Evolutionary conservation across 1,140 invertebrate genomes (phyloP).

Genomic region (Lerema accius): DNA sequence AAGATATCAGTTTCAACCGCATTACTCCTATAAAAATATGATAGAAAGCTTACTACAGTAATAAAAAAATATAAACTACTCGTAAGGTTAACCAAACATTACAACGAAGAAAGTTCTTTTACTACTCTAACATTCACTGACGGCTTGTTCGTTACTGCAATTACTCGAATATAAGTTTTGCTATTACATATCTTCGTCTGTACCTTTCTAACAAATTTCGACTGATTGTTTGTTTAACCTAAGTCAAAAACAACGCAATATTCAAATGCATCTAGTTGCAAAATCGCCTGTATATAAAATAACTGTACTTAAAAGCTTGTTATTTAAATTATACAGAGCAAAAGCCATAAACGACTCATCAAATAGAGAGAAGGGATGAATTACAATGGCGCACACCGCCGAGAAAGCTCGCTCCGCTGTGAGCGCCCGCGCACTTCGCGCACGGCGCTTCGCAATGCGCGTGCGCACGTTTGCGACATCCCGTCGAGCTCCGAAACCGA

Average conservation of each 20-base stretch:
- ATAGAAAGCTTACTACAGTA: too few species aligned
- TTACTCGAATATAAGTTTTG: background rate
- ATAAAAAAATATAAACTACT: background rate
- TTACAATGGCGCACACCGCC: constrained; percentile 58
- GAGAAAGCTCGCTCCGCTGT: constrained; percentile 61
- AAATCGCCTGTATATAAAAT: background rate
- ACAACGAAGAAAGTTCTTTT: background rate
- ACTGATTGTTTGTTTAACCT: too few species aligned
- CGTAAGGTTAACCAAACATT: background rate
- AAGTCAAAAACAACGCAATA: background rate
- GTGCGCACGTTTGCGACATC: constrained; percentile 61
- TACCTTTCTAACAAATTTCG: background rate
- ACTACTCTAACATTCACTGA: background rate
- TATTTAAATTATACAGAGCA: constrained; percentile 13
- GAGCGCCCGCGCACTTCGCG: constrained; percentile 27
- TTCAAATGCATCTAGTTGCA: too few species aligned
- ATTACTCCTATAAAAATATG: too few species aligned
- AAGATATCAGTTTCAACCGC: too few species aligned
- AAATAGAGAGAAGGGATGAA: constrained; percentile 58
- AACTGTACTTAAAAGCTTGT: background rate
- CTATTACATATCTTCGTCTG: background rate
- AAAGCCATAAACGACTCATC: constrained; percentile 53
- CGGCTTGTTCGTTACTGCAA: background rate
- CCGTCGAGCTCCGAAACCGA: constrained; percentile 37
- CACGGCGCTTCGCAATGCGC: constrained; percentile 47